Conservation (phyloP, 2,797 vertebrate genomes). For the Malacoraja senta region DNA sequence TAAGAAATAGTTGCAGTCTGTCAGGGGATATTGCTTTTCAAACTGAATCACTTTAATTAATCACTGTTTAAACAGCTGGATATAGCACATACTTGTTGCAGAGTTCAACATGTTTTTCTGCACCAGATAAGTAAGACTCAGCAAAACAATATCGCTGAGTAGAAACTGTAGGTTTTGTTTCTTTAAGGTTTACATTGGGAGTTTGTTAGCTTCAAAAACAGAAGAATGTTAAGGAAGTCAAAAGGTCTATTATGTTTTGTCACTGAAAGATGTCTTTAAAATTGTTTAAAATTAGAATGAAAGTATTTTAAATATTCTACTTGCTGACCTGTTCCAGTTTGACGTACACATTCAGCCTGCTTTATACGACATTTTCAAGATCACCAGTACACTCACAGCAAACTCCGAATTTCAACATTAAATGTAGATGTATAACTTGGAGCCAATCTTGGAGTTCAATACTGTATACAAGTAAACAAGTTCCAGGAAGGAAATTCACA, state of each 20-base stretch:
- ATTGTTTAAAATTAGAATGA: not conserved
- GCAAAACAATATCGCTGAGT: slow-evolving; percentile 66
- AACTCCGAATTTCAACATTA: not conserved
- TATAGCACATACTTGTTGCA: slow-evolving; percentile 60
- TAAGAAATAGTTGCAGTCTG: slow-evolving; percentile 62
- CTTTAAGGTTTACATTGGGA: slow-evolving; percentile 55
- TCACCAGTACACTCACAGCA: not conserved
- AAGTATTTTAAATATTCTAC: slow-evolving; percentile 25
- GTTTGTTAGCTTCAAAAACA: slow-evolving; percentile 34
- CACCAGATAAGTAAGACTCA: slow-evolving; percentile 61
- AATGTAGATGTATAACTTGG: not conserved
- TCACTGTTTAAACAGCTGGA: slow-evolving; percentile 98
- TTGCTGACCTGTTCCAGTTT: not conserved
- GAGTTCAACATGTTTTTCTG: slow-evolving; percentile 62
- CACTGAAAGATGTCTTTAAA: slow-evolving; percentile 32
- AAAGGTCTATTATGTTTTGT: slow-evolving; percentile 35
- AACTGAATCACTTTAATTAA: slow-evolving; percentile 97
- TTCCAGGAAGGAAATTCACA: not conserved
- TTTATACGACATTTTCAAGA: not conserved
- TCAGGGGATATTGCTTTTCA: slow-evolving; percentile 79
- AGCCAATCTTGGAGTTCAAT: not conserved
- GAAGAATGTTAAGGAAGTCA: slow-evolving; percentile 35
- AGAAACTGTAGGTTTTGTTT: slow-evolving; percentile 57
- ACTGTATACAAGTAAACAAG: not conserved
- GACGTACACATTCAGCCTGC: not conserved